phyloP scores from a whole-genome alignment of 2,888 invertebrate species.

The Lycia hirtaria region DNA sequence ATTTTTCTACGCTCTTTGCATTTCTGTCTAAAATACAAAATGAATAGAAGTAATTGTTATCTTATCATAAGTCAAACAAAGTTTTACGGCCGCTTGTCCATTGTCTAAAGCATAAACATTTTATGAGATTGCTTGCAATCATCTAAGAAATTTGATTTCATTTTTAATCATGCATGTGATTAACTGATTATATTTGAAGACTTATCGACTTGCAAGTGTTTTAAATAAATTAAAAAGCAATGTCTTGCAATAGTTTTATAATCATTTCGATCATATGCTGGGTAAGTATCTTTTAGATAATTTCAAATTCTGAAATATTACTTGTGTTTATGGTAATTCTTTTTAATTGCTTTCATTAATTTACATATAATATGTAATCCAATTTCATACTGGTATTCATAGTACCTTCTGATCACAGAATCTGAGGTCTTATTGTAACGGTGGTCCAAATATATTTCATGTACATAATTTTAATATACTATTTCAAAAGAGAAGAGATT shows the following conservation, averaged over 20 bases:
- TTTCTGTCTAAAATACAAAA: constrained; percentile 15
- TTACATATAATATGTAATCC: too few species aligned
- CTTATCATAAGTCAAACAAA: constrained; percentile 28
- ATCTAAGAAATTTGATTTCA: constrained; percentile 38
- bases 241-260: constrained; percentile 23
- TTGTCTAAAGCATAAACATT: constrained; percentile 65
- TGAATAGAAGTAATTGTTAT: constrained; percentile 33
- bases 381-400: too few species aligned
- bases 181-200: constrained; percentile 48
- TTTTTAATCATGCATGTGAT: constrained; percentile 61
- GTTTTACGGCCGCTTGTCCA: constrained; percentile 73
- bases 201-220: neutral
- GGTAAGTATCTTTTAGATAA: constrained; percentile 46
- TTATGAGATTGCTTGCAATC: constrained; percentile 46
- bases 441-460: too few species aligned
- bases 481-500: too few species aligned
- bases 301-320: constrained; percentile 21
- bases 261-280: constrained; percentile 42
- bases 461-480: too few species aligned
- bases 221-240: neutral
- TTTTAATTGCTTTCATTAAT: too few species aligned
- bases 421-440: too few species aligned
- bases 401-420: too few species aligned
- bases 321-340: too few species aligned
- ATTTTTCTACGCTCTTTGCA: too few species aligned